A percentile compares a stretch with the other conserved stretches of the same genome.
Evolutionary conservation across 1,140 invertebrate species (phyloP).

Genomic region (Drosophila nikananu): DNA sequence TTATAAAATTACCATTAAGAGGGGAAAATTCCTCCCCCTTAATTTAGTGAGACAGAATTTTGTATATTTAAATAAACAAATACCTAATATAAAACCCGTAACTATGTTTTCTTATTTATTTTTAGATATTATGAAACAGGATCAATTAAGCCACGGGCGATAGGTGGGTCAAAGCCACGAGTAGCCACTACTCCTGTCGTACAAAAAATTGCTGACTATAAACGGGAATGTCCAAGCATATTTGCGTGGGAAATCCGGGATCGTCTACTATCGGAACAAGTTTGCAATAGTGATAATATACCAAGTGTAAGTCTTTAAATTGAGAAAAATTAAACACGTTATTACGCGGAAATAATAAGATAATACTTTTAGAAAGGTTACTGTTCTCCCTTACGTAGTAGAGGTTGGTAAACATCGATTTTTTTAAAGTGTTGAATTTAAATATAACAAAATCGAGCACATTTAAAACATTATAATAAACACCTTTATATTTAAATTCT

Average conservation of each 20-base stretch:
- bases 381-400: neutral
- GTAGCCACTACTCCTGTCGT: slow-evolving; percentile 98
- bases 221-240: slow-evolving; percentile 98
- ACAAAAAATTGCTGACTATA: slow-evolving; percentile 97
- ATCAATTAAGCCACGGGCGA: slow-evolving; percentile 97
- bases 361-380: neutral
- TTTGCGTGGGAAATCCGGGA: slow-evolving; percentile 99
- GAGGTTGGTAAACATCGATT: too few relatives aligned
- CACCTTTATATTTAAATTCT: too few relatives aligned
- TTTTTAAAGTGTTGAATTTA: too few relatives aligned
- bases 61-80: neutral
- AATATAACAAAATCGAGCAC: too few relatives aligned
- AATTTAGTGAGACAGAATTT: too few relatives aligned
- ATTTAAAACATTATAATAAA: too few relatives aligned
- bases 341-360: neutral
- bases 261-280: slow-evolving; percentile 96
- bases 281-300: slow-evolving; percentile 99
- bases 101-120: slow-evolving; percentile 33
- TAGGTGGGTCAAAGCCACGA: slow-evolving; percentile 97
- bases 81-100: neutral
- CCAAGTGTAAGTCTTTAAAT: slow-evolving; percentile 96
- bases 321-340: too few relatives aligned
- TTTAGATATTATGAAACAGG: slow-evolving; percentile 99
- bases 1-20: too few relatives aligned
- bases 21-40: too few relatives aligned